These are phyloP conservation scores for Henricia sp. DNA, from an alignment of 53 echinoderm and acorn worm species.

Conservation along the genomic window DNA sequence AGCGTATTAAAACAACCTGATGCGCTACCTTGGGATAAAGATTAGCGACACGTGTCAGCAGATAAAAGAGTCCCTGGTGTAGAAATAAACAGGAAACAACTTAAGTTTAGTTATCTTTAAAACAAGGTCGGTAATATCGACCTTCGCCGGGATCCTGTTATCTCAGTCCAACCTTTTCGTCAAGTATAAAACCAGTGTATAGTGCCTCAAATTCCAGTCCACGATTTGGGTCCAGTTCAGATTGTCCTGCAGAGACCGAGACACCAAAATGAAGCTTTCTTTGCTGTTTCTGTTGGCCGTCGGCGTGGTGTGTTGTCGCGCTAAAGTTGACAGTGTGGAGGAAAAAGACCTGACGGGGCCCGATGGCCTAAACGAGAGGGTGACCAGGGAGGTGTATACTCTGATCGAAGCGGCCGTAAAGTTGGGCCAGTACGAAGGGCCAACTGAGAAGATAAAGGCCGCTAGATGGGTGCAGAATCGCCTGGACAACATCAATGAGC, in stretches of 20 bases:
- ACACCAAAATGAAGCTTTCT: not conserved
- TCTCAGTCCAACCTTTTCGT: too few species aligned
- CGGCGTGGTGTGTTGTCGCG: not conserved
- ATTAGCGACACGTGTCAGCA: too few species aligned
- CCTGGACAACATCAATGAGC: not conserved
- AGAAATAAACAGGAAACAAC: too few species aligned
- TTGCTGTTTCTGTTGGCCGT: not conserved
- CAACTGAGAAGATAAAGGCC: conserved; percentile 24
- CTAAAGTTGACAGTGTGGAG: not conserved
- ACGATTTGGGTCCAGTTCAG: not conserved
- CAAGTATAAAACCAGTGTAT: not conserved
- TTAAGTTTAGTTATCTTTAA: too few species aligned
- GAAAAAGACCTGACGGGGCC: not conserved
- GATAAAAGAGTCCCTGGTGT: too few species aligned
- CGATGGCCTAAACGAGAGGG: not conserved
- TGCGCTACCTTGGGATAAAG: too few species aligned
- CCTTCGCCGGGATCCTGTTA: too few species aligned
- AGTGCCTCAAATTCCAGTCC: not conserved
- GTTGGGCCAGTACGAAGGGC: conserved; percentile 33
- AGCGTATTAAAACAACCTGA: too few species aligned
- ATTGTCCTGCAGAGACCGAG: not conserved
- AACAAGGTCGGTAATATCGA: too few species aligned
- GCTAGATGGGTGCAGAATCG: conserved; percentile 12
- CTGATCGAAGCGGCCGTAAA: conserved; percentile 40
- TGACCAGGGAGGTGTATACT: not conserved